Evolutionary conservation across 2,797 vertebrate genomes (phyloP).

Genomic region (Aulostomus chinensis): DNA sequence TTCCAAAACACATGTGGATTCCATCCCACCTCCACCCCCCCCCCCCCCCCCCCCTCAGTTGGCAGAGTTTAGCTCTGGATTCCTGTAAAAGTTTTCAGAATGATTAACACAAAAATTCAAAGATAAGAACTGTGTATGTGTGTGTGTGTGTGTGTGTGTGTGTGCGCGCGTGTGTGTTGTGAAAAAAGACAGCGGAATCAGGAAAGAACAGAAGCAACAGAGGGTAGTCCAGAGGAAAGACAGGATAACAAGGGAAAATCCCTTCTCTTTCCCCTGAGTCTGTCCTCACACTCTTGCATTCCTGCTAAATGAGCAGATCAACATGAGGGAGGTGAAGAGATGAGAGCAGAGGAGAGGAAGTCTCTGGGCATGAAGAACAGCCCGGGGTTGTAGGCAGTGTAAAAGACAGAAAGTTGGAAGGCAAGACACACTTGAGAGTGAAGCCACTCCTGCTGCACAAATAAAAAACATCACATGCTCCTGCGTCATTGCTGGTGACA

Average conservation of each 20-base stretch:
- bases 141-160: not conserved
- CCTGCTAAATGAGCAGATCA: conserved; percentile 56
- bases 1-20: too few relatives aligned
- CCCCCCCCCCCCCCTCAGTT: conserved; percentile 8
- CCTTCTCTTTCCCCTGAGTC: conserved; percentile 71
- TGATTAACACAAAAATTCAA: conserved; percentile 56
- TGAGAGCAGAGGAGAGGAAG: conserved; percentile 19
- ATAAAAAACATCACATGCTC: conserved; percentile 19
- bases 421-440: conserved; percentile 3
- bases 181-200: conserved; percentile 36
- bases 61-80: conserved; percentile 21
- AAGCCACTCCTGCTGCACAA: conserved; percentile 26
- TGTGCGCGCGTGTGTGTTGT: not conserved
- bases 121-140: conserved; percentile 49
- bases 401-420: conserved; percentile 30
- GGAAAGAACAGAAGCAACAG: conserved; percentile 57
- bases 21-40: too few relatives aligned
- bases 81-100: conserved; percentile 59
- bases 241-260: conserved; percentile 81
- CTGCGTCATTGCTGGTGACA: conserved; percentile 48
- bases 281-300: conserved; percentile 63
- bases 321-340: conserved; percentile 41
- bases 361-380: conserved; percentile 32
- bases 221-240: conserved; percentile 64
- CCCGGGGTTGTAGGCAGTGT: conserved; percentile 22